Conservation (phyloP, 2,888 invertebrate species). For the Drosophila fulvimacula region DNA sequence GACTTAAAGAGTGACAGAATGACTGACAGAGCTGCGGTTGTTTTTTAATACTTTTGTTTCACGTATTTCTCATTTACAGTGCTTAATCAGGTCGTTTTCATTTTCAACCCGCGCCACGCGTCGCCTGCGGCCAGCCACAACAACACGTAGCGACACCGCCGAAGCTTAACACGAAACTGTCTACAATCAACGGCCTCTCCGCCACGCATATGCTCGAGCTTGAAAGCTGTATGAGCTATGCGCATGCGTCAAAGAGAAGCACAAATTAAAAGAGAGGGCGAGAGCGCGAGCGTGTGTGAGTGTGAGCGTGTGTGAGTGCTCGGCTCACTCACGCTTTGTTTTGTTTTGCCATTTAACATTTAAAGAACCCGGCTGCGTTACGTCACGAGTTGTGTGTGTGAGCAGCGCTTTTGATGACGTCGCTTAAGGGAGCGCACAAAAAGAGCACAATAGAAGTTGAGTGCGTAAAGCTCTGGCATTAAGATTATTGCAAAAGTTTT, state of each 20-base stretch:
- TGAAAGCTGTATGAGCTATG: constrained; percentile 48
- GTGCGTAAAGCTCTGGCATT: constrained; percentile 33
- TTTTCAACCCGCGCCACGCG: constrained; percentile 59
- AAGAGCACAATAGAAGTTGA: not conserved
- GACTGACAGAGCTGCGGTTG: constrained; percentile 9
- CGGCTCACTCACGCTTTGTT: constrained; percentile 33
- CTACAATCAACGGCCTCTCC: constrained; percentile 24
- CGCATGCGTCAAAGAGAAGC: constrained; percentile 56
- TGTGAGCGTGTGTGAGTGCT: not conserved
- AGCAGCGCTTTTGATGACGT: constrained; percentile 43
- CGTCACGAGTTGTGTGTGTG: constrained; percentile 38
- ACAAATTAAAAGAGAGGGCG: not conserved
- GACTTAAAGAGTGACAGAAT: constrained; percentile 16
- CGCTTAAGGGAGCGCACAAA: constrained; percentile 14
- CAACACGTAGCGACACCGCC: constrained; percentile 54
- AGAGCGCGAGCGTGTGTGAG: not conserved
- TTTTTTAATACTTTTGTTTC: constrained; percentile 29
- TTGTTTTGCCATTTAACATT: constrained; percentile 56
- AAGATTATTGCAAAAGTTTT: constrained; percentile 28
- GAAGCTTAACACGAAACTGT: constrained; percentile 64
- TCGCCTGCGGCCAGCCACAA: constrained; percentile 42
- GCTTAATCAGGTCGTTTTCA: constrained; percentile 50
- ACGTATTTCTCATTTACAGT: constrained; percentile 17
- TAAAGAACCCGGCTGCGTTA: constrained; percentile 24
- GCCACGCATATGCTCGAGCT: constrained; percentile 49